A percentile compares a stretch with the other conserved stretches of the same genome.
These are phyloP conservation scores for Potamarius usumacintae DNA, from an alignment of 2,113 vertebrate species.

Conservation along the genomic window DNA sequence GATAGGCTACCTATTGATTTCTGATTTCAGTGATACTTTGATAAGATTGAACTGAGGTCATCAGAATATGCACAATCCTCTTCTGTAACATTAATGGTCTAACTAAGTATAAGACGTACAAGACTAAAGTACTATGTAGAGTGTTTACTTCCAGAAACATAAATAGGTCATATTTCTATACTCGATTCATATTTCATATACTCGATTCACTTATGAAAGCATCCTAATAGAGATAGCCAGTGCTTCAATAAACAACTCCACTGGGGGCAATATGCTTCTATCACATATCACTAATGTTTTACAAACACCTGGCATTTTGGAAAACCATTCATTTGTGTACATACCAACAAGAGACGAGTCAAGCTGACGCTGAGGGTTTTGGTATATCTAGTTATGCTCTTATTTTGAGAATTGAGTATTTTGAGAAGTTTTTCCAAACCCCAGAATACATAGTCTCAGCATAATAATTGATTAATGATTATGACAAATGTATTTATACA, in stretches of 20 bases:
- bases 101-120: neutral
- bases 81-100: neutral
- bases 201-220: neutral
- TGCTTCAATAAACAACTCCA: neutral
- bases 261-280: constrained; percentile 37
- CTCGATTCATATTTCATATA: no score
- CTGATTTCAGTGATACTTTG: neutral
- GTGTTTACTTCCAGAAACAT: neutral
- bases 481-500: neutral
- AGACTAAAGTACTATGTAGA: constrained; percentile 8
- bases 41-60: neutral
- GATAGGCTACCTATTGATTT: neutral
- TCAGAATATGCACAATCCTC: neutral
- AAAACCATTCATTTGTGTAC: neutral
- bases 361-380: neutral
- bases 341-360: neutral
- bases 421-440: neutral
- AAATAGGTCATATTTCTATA: no score
- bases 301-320: neutral
- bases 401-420: neutral
- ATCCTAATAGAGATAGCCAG: neutral
- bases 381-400: neutral
- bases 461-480: neutral
- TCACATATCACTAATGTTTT: neutral
- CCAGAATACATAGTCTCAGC: neutral